Evolutionary conservation across 2,888 invertebrate genomes (phyloP).

Genomic region (Glomeris marginata): DNA sequence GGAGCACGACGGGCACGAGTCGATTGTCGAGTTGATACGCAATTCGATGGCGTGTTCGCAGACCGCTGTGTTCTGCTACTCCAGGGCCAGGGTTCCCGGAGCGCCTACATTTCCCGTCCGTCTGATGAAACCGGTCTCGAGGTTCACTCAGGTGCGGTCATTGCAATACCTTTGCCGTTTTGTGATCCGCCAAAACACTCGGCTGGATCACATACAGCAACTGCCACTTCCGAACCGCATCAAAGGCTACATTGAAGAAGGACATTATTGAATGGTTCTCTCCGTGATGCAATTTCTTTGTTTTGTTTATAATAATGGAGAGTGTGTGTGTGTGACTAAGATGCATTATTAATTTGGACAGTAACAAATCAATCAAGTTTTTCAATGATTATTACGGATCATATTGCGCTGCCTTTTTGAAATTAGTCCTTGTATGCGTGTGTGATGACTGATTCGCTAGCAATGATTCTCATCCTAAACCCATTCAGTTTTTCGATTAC

Average conservation of each 20-base stretch:
- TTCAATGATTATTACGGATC: too few species aligned
- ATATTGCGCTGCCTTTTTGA: too few species aligned
- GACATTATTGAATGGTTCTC: constrained; percentile 17
- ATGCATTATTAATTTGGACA: too few species aligned
- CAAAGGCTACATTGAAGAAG: constrained; percentile 38
- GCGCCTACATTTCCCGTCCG: constrained; percentile 56
- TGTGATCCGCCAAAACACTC: constrained; percentile 50
- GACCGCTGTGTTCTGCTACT: constrained; percentile 55
- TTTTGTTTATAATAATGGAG: too few species aligned
- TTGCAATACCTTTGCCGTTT: constrained; percentile 58
- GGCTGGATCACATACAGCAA: constrained; percentile 50
- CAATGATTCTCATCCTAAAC: too few species aligned
- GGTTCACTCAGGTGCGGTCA: constrained; percentile 50
- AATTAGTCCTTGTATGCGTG: too few species aligned
- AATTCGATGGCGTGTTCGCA: constrained; percentile 56
- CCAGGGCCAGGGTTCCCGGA: constrained; percentile 46
- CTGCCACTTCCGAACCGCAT: constrained; percentile 48
- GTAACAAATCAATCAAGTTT: too few species aligned
- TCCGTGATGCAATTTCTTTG: too few species aligned
- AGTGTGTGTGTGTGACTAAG: too few species aligned
- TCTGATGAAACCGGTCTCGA: constrained; percentile 54
- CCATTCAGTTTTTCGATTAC: too few species aligned
- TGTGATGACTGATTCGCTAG: too few species aligned
- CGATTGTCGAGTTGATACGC: constrained; percentile 55
- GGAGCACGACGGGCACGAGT: constrained; percentile 40